Conservation (phyloP, 2,888 invertebrate genomes). For the Trichopria drosophilae region DNA sequence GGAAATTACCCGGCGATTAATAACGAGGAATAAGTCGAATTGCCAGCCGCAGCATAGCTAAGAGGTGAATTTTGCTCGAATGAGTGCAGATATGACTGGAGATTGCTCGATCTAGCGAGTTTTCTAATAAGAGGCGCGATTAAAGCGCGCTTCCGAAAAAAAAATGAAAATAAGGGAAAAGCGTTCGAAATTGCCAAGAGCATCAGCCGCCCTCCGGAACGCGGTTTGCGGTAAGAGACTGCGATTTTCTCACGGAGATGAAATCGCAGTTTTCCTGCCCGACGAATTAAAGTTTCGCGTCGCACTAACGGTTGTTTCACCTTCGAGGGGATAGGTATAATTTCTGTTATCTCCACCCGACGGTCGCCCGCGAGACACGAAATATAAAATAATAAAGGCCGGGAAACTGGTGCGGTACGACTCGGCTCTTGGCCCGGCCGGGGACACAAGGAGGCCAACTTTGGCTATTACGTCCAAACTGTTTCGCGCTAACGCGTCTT, state of each 20-base stretch:
- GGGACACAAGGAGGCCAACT: slow-evolving; percentile 37
- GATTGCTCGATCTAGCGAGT: too few relatives aligned
- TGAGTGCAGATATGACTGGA: too few relatives aligned
- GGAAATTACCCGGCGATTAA: too few relatives aligned
- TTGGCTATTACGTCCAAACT: slow-evolving; percentile 55
- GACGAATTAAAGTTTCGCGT: slow-evolving; percentile 45
- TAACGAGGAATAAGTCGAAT: too few relatives aligned
- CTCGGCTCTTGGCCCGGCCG: slow-evolving; percentile 26
- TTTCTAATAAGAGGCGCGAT: slow-evolving; percentile 7
- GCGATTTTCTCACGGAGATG: slow-evolving; percentile 22
- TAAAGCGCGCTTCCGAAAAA: not conserved
- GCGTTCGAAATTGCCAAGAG: too few relatives aligned
- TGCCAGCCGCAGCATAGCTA: too few relatives aligned
- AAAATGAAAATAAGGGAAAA: too few relatives aligned
- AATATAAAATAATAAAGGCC: slow-evolving; percentile 50
- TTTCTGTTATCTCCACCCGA: slow-evolving; percentile 49
- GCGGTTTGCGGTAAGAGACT: too few relatives aligned
- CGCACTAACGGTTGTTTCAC: slow-evolving; percentile 51
- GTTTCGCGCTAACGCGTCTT: slow-evolving; percentile 54
- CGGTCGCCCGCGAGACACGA: slow-evolving; percentile 40
- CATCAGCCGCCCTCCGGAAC: too few relatives aligned
- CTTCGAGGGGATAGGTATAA: slow-evolving; percentile 38
- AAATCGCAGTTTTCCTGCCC: slow-evolving; percentile 19
- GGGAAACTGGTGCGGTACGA: slow-evolving; percentile 26
- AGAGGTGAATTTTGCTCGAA: too few relatives aligned